Percentiles rank a stretch among this genome's conserved stretches.
Evolutionary conservation across 2,113 vertebrate species (phyloP).

Genomic region (Tricholaema leucomelas): DNA sequence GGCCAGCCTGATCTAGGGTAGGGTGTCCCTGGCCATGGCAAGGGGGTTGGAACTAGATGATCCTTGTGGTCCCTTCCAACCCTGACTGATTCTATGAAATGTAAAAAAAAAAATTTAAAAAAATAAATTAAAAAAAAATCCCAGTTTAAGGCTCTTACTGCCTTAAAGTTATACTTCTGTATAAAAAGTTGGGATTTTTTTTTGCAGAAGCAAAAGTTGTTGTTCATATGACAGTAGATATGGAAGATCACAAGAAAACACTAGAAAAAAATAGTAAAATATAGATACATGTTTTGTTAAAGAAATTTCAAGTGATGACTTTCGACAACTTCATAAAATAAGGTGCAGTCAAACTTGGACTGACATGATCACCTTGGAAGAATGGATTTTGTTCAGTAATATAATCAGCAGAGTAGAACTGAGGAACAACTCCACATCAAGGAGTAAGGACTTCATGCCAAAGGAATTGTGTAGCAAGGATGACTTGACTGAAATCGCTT

Average conservation of each 20-base stretch:
- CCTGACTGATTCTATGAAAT: not conserved
- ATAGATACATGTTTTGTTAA: not conserved
- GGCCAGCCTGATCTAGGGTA: no score
- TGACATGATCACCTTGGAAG: not conserved
- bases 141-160: not conserved
- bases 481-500: not conserved
- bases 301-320: not conserved
- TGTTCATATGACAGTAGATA: not conserved
- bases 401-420: not conserved
- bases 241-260: not conserved
- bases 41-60: no score
- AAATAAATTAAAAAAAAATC: constrained; percentile 19
- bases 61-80: no score
- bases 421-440: not conserved
- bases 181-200: not conserved
- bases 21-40: no score
- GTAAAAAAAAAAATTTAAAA: constrained; percentile 25
- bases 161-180: constrained; percentile 15
- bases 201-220: not conserved
- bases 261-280: not conserved
- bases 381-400: not conserved
- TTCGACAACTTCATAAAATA: not conserved
- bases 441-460: not conserved
- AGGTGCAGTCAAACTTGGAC: not conserved
- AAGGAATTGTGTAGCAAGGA: not conserved